phyloP scores from a whole-genome alignment of 92 coral and sea anemone species.

The Bergia sp. region DNA sequence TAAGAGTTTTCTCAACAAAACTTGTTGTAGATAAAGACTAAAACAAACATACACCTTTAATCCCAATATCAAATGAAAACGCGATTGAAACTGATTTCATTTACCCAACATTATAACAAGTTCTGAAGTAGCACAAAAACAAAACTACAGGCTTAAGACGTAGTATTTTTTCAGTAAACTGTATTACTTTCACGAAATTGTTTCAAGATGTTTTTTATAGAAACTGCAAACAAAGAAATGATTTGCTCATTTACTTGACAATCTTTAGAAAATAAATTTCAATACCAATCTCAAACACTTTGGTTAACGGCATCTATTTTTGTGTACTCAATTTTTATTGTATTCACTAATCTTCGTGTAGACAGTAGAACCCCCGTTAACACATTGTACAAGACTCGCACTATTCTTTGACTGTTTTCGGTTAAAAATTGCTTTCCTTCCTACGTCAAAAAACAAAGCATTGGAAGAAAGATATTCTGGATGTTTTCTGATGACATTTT shows the following conservation, averaged over 20 bases:
- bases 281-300: neutral
- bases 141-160: too few relatives aligned
- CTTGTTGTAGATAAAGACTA: neutral
- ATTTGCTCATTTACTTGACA: slow-evolving; percentile 14
- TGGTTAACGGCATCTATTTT: neutral
- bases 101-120: neutral
- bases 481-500: neutral
- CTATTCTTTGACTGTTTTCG: neutral
- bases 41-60: neutral
- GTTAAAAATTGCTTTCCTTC: neutral
- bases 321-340: neutral
- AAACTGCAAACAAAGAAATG: neutral
- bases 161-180: neutral
- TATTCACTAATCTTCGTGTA: neutral
- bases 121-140: neutral
- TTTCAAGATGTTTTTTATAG: neutral
- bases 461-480: neutral
- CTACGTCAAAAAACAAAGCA: neutral
- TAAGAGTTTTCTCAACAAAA: neutral
- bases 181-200: neutral
- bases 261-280: neutral
- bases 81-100: slow-evolving; percentile 5
- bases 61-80: neutral
- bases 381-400: neutral
- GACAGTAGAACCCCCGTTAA: slow-evolving; percentile 19